A percentile compares a stretch with the other conserved stretches of the same genome.
These are phyloP conservation scores for Mycalesis mineus DNA, from an alignment of 2,888 invertebrate species.

Conservation along the genomic window DNA sequence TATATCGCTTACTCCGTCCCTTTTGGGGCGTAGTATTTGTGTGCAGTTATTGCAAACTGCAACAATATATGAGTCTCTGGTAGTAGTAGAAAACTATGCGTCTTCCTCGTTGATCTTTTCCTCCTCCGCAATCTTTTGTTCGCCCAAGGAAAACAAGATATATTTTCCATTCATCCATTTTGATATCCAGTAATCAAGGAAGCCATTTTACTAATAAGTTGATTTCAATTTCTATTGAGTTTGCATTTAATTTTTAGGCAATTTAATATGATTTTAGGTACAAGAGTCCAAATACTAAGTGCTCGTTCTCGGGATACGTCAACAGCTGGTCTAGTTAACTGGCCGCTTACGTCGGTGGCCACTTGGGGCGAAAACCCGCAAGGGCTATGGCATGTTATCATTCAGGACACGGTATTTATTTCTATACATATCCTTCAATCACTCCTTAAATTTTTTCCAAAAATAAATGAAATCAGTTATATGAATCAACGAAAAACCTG, in stretches of 20 bases:
- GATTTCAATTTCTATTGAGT: too few species aligned
- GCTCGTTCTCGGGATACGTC: conserved; percentile 84
- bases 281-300: conserved; percentile 83
- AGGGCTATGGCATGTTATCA: conserved; percentile 81
- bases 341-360: conserved; percentile 93
- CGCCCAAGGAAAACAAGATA: too few species aligned
- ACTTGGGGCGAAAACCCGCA: conserved; percentile 92
- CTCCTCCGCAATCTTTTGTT: background rate
- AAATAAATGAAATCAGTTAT: too few species aligned
- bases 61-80: background rate
- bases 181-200: too few species aligned
- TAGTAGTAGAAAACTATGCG: conserved; percentile 3
- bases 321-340: conserved; percentile 83
- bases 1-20: background rate
- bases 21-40: background rate
- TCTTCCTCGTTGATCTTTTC: background rate
- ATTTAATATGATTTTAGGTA: conserved; percentile 68
- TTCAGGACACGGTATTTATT: conserved; percentile 65
- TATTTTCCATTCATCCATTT: too few species aligned
- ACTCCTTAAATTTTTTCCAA: too few species aligned
- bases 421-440: too few species aligned
- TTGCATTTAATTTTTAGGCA: too few species aligned
- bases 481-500: too few species aligned
- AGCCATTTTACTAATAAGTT: too few species aligned
- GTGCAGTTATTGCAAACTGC: background rate